phyloP scores from a whole-genome alignment of 2,113 vertebrate genomes.

The Austrofundulus limnaeus region DNA sequence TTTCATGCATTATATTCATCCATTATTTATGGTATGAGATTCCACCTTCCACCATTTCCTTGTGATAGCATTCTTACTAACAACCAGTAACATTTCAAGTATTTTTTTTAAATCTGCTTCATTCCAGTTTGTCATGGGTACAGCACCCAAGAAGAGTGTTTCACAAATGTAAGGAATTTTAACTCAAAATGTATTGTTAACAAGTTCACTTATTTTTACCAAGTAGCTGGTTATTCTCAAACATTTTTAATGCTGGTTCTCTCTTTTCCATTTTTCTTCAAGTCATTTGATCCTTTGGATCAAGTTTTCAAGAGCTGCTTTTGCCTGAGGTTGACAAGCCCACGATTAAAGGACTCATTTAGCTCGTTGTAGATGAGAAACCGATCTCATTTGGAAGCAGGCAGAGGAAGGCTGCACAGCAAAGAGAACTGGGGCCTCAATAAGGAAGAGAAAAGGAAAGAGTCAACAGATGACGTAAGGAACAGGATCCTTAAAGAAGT shows the following conservation, averaged over 20 bases:
- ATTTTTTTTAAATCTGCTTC: too few relatives aligned
- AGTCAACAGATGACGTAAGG: slow-evolving; percentile 62
- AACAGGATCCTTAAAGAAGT: slow-evolving; percentile 56
- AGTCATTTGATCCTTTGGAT: slow-evolving; percentile 69
- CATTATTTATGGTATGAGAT: too few relatives aligned
- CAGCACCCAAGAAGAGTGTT: too few relatives aligned
- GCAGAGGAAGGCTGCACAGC: slow-evolving; percentile 52
- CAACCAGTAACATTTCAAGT: too few relatives aligned
- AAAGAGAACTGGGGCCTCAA: slow-evolving; percentile 33
- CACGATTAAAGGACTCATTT: slow-evolving; percentile 76
- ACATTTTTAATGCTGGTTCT: slow-evolving; percentile 13
- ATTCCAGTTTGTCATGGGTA: too few relatives aligned
- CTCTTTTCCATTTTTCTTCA: slow-evolving; percentile 34
- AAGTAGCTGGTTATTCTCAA: slow-evolving; percentile 33
- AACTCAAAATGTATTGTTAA: too few relatives aligned
- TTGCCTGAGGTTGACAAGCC: slow-evolving; percentile 65
- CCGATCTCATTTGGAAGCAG: slow-evolving; percentile 60
- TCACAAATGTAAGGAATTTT: too few relatives aligned
- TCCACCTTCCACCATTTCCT: too few relatives aligned
- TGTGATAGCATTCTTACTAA: too few relatives aligned
- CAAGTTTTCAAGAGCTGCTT: slow-evolving; percentile 57
- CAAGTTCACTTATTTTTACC: too few relatives aligned
- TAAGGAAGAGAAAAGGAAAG: slow-evolving; percentile 24
- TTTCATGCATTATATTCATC: too few relatives aligned
- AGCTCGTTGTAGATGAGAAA: slow-evolving; percentile 64